Base-by-base conservation (phyloP, 2,113 vertebrate species). In the Rhinichthys klamathensis region DNA sequence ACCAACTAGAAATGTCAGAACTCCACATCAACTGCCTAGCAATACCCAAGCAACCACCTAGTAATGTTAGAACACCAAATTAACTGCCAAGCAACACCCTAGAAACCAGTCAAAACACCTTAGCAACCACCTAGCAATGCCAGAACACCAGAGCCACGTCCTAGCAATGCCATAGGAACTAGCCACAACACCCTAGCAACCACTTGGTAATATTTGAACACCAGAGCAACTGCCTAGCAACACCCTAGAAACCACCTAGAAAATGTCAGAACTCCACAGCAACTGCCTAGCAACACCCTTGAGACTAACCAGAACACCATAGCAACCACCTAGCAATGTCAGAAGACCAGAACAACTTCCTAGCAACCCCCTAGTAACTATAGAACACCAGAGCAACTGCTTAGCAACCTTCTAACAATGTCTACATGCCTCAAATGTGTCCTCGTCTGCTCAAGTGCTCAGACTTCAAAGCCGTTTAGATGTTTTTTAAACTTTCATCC, bases 391-490 rank as follows among this genome's bases (percentile, higher is more conserved):
- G 2, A 6, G 25, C 5, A 65, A 32, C 30, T 9, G 8, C 41
- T 10, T 41, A 51, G 15, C 38, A 73, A 25, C 23, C 9, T 5
- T 23, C 18, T 38, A 23, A 21, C 10, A 44, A 38, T 38, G 67
- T 4, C 16, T 23, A 35, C 23, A 44, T n/a, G 23, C 10, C 69
- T 44, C 10, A 12, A 6, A 72, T 6, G 0, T 1, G 95, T 94
- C 95, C 16, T 69, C 30, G 2, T 69, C 7, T 95, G 46, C 94
- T 95, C 93, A 44, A 8, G 35, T n/a, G 23, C 23, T 44, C 23
- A 44, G 21, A 73, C 38, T 25, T 2, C 11, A 6, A 73, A 11
- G 1, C 11, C 4, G 23, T 7, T 73, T 73, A 13, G 69, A 30
- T 0, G 0, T n/a, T 23, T n/a, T 4, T 41, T 13, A 13, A 13